These are phyloP conservation scores for Madoqua kirkii DNA, from an alignment of 2,113 vertebrate genomes.

Conservation along the genomic window DNA sequence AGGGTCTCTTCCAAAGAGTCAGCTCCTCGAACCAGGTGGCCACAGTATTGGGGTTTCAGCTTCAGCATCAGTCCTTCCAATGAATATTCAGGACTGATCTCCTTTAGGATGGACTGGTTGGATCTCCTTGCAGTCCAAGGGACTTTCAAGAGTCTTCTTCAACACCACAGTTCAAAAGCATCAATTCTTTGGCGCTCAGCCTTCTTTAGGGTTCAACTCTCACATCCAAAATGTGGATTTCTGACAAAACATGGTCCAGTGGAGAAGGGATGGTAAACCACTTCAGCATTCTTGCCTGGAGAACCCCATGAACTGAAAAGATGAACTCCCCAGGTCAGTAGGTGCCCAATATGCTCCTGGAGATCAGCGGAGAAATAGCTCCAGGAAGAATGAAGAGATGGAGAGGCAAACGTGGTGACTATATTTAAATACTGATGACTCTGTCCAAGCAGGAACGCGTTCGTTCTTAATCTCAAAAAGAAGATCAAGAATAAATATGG, in stretches of 20 bases:
- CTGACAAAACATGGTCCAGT: no score
- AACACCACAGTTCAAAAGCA: not conserved
- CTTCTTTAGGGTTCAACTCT: not conserved
- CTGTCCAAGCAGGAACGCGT: accelerated
- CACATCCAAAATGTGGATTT: not conserved
- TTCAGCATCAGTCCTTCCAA: not conserved
- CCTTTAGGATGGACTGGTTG: not conserved
- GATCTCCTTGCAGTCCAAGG: not conserved
- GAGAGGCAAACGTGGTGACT: no score
- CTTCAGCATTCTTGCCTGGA: no score
- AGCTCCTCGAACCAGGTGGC: not conserved
- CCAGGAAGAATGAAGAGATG: no score
- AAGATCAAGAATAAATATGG: not conserved
- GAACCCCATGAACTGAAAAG: no score
- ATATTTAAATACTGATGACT: not conserved
- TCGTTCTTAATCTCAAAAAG: not conserved
- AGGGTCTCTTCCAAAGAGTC: not conserved
- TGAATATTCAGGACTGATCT: not conserved
- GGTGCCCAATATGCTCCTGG: no score
- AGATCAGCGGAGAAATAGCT: no score
- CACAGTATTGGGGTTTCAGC: not conserved
- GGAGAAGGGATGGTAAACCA: no score
- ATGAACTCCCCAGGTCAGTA: no score
- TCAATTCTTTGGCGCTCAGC: not conserved
- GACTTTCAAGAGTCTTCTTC: not conserved